Base-by-base conservation (phyloP, 2,888 invertebrate genomes). In the Cryptus armator region DNA sequence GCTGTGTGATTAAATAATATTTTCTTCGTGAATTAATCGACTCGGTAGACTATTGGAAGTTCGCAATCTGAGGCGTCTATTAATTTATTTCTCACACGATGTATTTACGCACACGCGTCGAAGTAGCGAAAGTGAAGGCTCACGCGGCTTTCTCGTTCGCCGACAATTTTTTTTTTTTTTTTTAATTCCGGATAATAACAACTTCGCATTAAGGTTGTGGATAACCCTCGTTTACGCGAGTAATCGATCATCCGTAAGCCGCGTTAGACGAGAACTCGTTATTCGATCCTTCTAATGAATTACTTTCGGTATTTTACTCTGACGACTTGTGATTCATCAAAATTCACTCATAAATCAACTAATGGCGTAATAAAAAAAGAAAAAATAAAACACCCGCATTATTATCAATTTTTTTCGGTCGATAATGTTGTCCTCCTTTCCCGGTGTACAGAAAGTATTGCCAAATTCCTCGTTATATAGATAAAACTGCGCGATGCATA, bases 51-150 rank as follows among this genome's bases (percentile, higher is more conserved):
- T 19, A 72, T 62, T 56, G 64, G 19, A 56, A 56, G 10, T 10
- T 12, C 10, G 56, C 56, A 3, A 19, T 56, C 56, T 37, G n/a
- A 71, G 48, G 53, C 67, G 66, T 71, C 70, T 5, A 9, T 37
- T 71, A 64, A 81, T 64, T 70, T 59, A 80, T 64, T 51, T 51
- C 62, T 53, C 46, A 16, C 62, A 62, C 62, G 43, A 19, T 37
- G 37, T 32, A 62, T 9, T 37, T 19, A 32, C 14, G 46, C 14
- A 24, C 14, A 44, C 64, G 59, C 43, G 46, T 48, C 56, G 37
- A 53, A 64, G 32, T 16, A 77, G 77, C 81, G 84, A 84, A 84
- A 84, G 84, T 81, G 84, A 80, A 75, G 29, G 48, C 67, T 32
- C 56, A 64, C 74, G 56, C 68, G 83, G 72, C 78, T 76, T 72